Conservation (phyloP, 2,888 invertebrate species). For the Zele albiditarsus region DNA sequence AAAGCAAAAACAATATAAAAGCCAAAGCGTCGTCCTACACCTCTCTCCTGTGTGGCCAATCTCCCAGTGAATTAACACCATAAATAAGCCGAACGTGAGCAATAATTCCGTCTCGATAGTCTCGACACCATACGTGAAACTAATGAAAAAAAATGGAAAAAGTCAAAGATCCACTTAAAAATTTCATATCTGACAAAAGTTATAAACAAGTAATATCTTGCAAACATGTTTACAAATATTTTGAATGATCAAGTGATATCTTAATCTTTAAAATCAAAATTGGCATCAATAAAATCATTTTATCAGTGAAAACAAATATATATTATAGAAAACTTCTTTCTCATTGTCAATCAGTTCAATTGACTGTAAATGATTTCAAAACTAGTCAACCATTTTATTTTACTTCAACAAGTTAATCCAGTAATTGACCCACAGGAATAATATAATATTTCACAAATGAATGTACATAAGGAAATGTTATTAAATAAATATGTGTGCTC, state of each 20-base stretch:
- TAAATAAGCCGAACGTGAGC: constrained; percentile 23
- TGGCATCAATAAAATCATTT: no score
- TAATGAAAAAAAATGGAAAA: neutral
- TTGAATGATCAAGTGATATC: no score
- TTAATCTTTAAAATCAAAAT: no score
- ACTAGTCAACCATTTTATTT: no score
- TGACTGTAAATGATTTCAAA: no score
- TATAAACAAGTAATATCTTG: no score
- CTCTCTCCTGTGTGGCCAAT: constrained; percentile 2
- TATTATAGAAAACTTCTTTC: no score
- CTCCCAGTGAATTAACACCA: constrained; percentile 25
- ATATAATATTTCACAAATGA: neutral
- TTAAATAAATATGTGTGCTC: neutral
- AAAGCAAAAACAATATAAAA: neutral
- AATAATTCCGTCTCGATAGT: constrained; percentile 16
- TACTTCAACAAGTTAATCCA: no score
- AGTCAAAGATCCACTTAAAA: neutral
- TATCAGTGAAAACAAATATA: no score
- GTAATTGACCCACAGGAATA: neutral
- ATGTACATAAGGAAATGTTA: neutral
- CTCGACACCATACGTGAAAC: neutral
- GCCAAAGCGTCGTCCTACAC: neutral
- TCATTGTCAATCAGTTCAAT: no score
- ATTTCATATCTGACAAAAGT: neutral
- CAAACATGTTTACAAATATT: no score